Percentiles rank a stretch among this genome's conserved stretches.
phyloP scores from a whole-genome alignment of 2,888 invertebrate species.

The Tetanocera ferruginea region DNA sequence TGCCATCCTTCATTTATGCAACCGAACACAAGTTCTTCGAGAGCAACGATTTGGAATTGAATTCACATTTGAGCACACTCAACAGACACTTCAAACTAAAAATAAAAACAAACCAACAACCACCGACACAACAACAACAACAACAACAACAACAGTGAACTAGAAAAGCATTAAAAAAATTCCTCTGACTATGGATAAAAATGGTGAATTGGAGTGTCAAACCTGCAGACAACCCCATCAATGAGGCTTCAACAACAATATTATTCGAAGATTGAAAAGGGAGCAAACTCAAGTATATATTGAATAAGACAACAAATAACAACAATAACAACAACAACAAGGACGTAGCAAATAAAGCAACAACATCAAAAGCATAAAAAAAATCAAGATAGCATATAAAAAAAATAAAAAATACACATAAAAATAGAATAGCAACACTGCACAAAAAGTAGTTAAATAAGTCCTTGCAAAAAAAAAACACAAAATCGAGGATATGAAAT shows the following conservation, averaged over 20 bases:
- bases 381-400: constrained; percentile 7
- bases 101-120: not conserved
- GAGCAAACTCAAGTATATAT: constrained; percentile 40
- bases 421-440: not conserved
- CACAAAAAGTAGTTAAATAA: constrained; percentile 19
- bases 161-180: not conserved
- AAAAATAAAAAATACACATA: constrained; percentile 28
- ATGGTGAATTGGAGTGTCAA: not conserved
- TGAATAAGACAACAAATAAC: constrained; percentile 34
- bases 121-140: not conserved
- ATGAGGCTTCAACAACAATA: constrained; percentile 40
- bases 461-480: not conserved
- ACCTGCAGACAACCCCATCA: constrained; percentile 36
- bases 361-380: constrained; percentile 12
- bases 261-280: constrained; percentile 39
- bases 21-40: not conserved
- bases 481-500: not conserved
- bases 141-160: not conserved
- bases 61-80: constrained; percentile 35
- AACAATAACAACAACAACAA: constrained; percentile 22
- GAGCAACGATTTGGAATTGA: constrained; percentile 35
- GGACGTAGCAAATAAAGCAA: not conserved
- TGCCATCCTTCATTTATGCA: not conserved
- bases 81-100: constrained; percentile 28
- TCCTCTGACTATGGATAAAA: not conserved